These are phyloP conservation scores for Deilephila porcellus DNA, from an alignment of 2,888 invertebrate species.

Conservation along the genomic window DNA sequence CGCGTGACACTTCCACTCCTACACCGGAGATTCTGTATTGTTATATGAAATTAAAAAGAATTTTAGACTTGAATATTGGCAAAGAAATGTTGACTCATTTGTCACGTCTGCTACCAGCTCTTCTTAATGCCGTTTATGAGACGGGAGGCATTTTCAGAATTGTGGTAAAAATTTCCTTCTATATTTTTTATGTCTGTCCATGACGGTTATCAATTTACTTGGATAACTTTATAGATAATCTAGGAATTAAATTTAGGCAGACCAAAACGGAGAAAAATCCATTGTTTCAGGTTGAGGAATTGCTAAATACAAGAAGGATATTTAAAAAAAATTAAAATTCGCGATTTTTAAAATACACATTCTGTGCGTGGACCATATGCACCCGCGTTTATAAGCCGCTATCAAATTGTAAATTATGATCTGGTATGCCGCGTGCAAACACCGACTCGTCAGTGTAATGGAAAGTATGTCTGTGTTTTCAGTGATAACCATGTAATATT, in stretches of 20 bases:
- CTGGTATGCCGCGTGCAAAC: conserved; percentile 19
- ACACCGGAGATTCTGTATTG: background rate
- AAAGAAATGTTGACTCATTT: background rate
- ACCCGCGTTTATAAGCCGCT: conserved; percentile 5
- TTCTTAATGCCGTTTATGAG: no score
- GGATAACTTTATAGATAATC: no score
- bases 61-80: background rate
- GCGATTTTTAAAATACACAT: background rate
- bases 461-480: conserved; percentile 26
- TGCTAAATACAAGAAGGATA: no score
- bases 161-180: no score
- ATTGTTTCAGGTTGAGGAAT: no score
- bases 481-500: conserved; percentile 12
- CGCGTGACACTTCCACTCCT: conserved; percentile 1
- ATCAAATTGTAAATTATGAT: conserved; percentile 26
- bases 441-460: conserved; percentile 7
- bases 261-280: no score
- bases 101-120: no score
- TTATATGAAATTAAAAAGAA: background rate
- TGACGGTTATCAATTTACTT: no score
- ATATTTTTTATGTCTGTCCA: no score
- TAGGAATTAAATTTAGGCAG: no score
- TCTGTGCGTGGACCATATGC: background rate
- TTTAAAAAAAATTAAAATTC: no score
- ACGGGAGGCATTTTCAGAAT: no score